Evolutionary conservation across 2,797 vertebrate genomes (phyloP).

Genomic region (Novumbra hubbsi): DNA sequence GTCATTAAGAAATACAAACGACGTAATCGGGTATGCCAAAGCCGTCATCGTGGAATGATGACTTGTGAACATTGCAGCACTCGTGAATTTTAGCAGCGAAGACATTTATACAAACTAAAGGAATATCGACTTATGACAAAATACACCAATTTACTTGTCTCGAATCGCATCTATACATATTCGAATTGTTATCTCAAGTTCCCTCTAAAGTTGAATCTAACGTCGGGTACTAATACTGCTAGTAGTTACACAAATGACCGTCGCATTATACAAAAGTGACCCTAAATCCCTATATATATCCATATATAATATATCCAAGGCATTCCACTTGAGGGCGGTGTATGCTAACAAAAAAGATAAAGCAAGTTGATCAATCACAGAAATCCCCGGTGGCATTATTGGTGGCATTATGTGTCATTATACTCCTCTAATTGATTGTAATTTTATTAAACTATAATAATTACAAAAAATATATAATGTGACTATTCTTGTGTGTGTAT

Average conservation of each 20-base stretch:
- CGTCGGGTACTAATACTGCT: background rate
- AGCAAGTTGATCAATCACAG: background rate
- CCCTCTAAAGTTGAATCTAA: background rate
- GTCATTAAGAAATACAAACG: no score
- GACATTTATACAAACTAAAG: no score
- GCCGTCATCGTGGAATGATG: no score
- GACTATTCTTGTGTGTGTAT: background rate
- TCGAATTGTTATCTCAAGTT: background rate
- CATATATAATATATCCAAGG: rapidly evolving
- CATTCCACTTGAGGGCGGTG: constrained; percentile 35
- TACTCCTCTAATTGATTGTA: background rate
- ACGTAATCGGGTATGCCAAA: no score
- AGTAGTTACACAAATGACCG: constrained; percentile 14
- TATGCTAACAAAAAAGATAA: background rate
- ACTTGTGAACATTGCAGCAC: no score
- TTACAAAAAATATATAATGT: background rate
- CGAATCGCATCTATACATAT: constrained; percentile 59
- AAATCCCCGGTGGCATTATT: background rate
- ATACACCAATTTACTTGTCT: constrained; percentile 50
- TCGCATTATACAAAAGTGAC: constrained; percentile 29
- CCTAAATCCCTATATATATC: no score
- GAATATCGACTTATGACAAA: no score
- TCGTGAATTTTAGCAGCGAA: no score
- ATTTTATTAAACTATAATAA: background rate
- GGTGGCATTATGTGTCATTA: background rate